phyloP scores from a whole-genome alignment of 2,797 vertebrate genomes.

The Hipposideros larvatus region DNA sequence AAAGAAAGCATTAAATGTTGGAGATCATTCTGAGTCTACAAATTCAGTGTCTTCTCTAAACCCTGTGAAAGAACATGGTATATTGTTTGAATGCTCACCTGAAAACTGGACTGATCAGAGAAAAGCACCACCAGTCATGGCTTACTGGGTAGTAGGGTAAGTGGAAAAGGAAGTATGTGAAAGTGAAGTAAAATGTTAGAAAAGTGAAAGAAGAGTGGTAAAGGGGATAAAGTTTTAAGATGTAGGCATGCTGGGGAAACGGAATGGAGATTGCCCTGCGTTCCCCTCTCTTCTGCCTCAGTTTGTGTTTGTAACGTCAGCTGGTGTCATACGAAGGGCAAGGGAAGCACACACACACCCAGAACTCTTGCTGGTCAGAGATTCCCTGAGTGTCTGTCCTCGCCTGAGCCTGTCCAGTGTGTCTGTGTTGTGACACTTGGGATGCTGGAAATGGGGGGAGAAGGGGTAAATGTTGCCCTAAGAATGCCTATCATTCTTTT shows the following conservation, averaged over 20 bases:
- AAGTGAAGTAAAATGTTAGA: background rate
- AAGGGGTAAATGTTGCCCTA: conserved; percentile 4
- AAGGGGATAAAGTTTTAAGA: conserved; percentile 29
- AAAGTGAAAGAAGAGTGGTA: background rate
- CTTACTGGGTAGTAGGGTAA: conserved; percentile 98
- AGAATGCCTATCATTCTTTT: conserved; percentile 60
- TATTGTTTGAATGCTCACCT: conserved; percentile 96
- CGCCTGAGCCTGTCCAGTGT: background rate
- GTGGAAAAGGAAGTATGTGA: conserved; percentile 53
- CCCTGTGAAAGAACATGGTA: conserved; percentile 94
- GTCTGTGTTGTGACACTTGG: conserved; percentile 30
- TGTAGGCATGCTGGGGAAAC: background rate
- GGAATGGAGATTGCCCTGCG: background rate
- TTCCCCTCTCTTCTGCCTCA: background rate
- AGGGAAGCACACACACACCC: conserved; percentile 58
- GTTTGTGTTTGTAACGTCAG: background rate
- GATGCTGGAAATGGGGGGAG: background rate
- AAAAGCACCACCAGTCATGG: conserved; percentile 94
- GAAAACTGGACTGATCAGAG: conserved; percentile 96
- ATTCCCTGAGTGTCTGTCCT: conserved; percentile 63
- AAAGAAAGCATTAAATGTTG: conserved; percentile 73
- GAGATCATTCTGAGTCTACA: conserved; percentile 59
- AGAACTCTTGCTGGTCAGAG: conserved; percentile 72
- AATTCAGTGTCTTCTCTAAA: conserved; percentile 86
- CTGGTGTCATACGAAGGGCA: background rate